phyloP scores from a whole-genome alignment of 2,888 invertebrate species.

The Pasiphila rectangulata region DNA sequence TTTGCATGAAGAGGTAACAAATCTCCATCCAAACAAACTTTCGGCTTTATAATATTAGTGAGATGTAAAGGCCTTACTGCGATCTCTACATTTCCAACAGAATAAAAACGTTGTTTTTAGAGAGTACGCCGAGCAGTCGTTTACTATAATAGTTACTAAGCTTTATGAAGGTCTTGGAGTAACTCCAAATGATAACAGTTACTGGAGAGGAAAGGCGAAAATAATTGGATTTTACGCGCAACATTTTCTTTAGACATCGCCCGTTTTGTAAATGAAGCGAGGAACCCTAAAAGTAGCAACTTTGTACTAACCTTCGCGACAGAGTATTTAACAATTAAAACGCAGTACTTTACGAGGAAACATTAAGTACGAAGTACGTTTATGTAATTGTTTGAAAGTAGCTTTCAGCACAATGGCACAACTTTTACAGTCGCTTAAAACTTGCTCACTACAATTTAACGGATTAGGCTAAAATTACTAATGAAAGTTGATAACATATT shows the following conservation, averaged over 20 bases:
- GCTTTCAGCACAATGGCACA: no score
- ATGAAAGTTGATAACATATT: no score
- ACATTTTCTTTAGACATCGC: slow-evolving; percentile 6
- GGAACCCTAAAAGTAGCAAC: slow-evolving; percentile 12
- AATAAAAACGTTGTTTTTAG: neutral
- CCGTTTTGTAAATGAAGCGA: slow-evolving; percentile 7
- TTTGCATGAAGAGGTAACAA: no score
- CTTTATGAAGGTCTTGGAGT: slow-evolving; percentile 1
- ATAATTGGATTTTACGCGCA: slow-evolving; percentile 5
- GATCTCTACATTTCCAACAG: no score
- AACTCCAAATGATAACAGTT: slow-evolving; percentile 3
- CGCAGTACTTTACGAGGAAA: slow-evolving; percentile 17
- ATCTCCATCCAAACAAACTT: no score
- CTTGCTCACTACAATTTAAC: no score
- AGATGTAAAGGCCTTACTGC: no score
- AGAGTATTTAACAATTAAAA: slow-evolving; percentile 19
- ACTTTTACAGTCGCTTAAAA: no score
- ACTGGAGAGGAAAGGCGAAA: slow-evolving; percentile 1
- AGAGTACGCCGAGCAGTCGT: neutral
- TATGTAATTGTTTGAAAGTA: slow-evolving; percentile 4
- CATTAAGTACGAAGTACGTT: slow-evolving; percentile 7
- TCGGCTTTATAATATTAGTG: no score
- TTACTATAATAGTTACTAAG: slow-evolving; percentile 3
- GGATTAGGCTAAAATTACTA: no score
- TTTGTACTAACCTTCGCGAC: slow-evolving; percentile 7